These are phyloP conservation scores for Zaprionus ornatus DNA, from an alignment of 1,140 invertebrate genomes.

Conservation along the genomic window DNA sequence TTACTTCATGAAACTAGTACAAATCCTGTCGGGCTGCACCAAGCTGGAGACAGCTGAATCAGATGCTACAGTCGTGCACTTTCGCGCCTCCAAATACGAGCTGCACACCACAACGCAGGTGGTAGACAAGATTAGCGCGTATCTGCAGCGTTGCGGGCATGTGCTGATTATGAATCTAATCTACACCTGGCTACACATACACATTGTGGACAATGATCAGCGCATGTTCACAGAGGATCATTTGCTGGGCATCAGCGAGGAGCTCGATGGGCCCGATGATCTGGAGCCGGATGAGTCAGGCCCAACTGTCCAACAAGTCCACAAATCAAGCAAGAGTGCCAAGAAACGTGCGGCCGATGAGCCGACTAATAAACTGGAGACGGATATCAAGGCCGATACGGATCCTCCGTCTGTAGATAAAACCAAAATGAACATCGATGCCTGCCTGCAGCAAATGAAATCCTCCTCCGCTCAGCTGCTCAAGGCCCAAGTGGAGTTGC, in stretches of 20 bases:
- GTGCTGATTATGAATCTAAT: conserved; percentile 88
- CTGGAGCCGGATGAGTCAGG: conserved; percentile 17
- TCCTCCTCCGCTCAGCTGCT: conserved; percentile 54
- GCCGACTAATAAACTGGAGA: conserved; percentile 48
- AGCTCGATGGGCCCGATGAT: conserved; percentile 48
- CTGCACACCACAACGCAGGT: conserved; percentile 87
- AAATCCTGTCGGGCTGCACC: conserved; percentile 69
- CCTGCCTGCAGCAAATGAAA: conserved; percentile 58
- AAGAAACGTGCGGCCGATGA: conserved; percentile 69
- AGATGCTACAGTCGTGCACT: conserved; percentile 70
- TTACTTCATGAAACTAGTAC: conserved; percentile 79
- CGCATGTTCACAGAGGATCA: conserved; percentile 76
- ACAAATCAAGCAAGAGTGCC: conserved; percentile 42
- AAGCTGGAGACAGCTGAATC: conserved; percentile 70
- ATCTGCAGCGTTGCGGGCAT: conserved; percentile 88
- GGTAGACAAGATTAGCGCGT: conserved; percentile 87
- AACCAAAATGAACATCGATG: conserved; percentile 43
- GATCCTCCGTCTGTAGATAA: conserved; percentile 8
- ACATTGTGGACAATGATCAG: conserved; percentile 84
- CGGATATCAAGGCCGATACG: conserved; percentile 26
- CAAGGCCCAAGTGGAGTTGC: conserved; percentile 62
- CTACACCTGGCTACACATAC: conserved; percentile 86
- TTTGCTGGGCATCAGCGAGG: conserved; percentile 57
- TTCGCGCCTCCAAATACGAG: conserved; percentile 86
- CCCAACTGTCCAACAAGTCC: conserved; percentile 20